These are phyloP conservation scores for Dexiosoma caninum DNA, from an alignment of 2,888 invertebrate species.

Conservation along the genomic window DNA sequence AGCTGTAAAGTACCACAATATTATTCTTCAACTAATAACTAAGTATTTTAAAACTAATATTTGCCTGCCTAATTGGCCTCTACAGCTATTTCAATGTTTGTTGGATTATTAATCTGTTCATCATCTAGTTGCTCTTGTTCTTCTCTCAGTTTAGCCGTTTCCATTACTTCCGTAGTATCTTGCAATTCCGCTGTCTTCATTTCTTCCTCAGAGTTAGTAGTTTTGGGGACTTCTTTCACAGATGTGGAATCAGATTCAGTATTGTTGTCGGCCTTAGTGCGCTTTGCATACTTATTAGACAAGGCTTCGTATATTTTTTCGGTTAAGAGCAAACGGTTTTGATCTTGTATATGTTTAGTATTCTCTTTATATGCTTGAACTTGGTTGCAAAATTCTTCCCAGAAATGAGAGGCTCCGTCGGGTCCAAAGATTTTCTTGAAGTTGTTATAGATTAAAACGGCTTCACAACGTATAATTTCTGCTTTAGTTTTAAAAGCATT, in stretches of 20 bases:
- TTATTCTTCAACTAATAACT: slow-evolving; percentile 53
- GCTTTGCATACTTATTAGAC: slow-evolving; percentile 56
- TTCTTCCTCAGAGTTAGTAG: slow-evolving; percentile 31
- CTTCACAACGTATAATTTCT: slow-evolving; percentile 83
- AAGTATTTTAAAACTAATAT: slow-evolving; percentile 50
- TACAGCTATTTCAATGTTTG: slow-evolving; percentile 43
- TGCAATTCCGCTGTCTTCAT: background rate
- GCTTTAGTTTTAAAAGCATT: slow-evolving; percentile 84
- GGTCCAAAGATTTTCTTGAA: slow-evolving; percentile 80
- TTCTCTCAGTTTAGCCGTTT: slow-evolving; percentile 25
- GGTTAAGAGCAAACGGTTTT: slow-evolving; percentile 71
- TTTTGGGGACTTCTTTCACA: slow-evolving; percentile 48
- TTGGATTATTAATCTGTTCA: slow-evolving; percentile 28
- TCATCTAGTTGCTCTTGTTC: slow-evolving; percentile 14
- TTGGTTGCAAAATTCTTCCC: slow-evolving; percentile 84
- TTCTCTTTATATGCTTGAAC: slow-evolving; percentile 83
- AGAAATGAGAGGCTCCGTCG: slow-evolving; percentile 83
- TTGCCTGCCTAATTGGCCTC: slow-evolving; percentile 51
- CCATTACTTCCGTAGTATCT: slow-evolving; percentile 16
- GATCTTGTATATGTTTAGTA: slow-evolving; percentile 80
- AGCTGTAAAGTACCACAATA: slow-evolving; percentile 24
- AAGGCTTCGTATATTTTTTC: slow-evolving; percentile 70
- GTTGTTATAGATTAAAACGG: slow-evolving; percentile 79
- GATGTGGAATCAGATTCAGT: slow-evolving; percentile 44
- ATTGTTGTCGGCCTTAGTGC: slow-evolving; percentile 32